Evolutionary conservation across 2,888 invertebrate genomes (phyloP), one percentile per base, ranked within the genome.

Genomic region (Sepiola atlantica): DNA sequence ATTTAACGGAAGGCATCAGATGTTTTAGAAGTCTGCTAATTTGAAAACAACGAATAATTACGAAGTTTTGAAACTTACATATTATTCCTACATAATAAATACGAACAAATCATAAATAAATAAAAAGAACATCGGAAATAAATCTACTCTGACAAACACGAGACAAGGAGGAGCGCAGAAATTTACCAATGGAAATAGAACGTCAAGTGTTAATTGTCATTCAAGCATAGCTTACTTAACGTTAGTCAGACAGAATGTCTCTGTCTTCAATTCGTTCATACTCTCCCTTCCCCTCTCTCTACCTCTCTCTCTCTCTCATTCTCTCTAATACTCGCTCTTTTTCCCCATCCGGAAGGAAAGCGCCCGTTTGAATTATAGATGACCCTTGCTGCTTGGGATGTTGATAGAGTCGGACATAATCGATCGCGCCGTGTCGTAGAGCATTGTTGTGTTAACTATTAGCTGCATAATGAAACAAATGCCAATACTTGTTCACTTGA

Each of bases 391-490:
- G 32, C 32, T 14, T n/a, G 0, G 77, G n/a, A 77, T 16, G 18
- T 77, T 77, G 77, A 77, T 77, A 77, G 16, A 77, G n/a, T 77
- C 77, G n/a, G 77, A 32, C 77, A 77, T n/a, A 77, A 77, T 77
- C n/a, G 32, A 77, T 77, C 77, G 16, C 10, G 14, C 32, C 2
- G 77, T 77, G 16, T 77, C 77, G 77, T 77, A n/a, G 77, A 32
- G 32, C n/a, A 32, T 77, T 77, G 77, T 77, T 77, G 77, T 77
- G 77, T 77, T 77, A 77, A 77, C 77, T n/a, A 77, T 77, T 77
- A 77, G n/a, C n/a, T 32, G 32, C n/a, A 77, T 77, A 77, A 77
- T 77, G n/a, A 77, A 32, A 77, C 77, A 32, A 77, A 77, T 77
- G 77, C n/a, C 77, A 77, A 77, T 77, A 77, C 77, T 77, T 77